These are phyloP conservation scores for Craseonycteris thonglongyai DNA, from an alignment of 2,113 vertebrate species.

Conservation along the genomic window DNA sequence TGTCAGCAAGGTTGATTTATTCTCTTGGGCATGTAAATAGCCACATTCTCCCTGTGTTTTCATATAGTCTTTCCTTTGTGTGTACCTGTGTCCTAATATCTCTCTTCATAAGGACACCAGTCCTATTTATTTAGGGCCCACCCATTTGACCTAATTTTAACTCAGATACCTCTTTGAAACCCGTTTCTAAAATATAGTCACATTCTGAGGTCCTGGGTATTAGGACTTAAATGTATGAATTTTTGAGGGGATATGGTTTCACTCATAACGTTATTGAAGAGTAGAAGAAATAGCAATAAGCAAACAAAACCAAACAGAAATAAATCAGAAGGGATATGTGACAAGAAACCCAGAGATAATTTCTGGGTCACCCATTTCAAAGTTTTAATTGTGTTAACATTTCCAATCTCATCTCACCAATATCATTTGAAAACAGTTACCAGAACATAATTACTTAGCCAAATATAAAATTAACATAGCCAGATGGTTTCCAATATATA, in stretches of 20 bases:
- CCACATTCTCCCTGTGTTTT: neutral
- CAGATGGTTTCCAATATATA: conserved; percentile 61
- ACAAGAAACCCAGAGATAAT: neutral
- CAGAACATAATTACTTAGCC: conserved; percentile 67
- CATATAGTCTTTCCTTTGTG: neutral
- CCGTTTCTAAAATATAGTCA: neutral
- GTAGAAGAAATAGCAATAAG: neutral
- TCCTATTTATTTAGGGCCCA: neutral
- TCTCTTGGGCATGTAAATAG: neutral
- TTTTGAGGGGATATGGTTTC: neutral
- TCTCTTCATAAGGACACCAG: neutral
- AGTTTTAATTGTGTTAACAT: conserved; percentile 57
- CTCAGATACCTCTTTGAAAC: neutral
- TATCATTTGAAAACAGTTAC: conserved; percentile 68
- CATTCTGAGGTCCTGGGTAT: neutral
- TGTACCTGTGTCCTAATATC: neutral
- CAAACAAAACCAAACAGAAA: neutral
- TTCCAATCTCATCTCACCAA: conserved; percentile 56
- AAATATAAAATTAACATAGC: conserved; percentile 56
- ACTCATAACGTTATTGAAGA: neutral
- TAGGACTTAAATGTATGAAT: neutral
- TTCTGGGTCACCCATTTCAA: conserved; percentile 33
- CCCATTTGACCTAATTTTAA: neutral
- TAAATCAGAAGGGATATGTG: neutral
- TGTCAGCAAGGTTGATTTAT: neutral